phyloP scores from a whole-genome alignment of 2,888 invertebrate species.

The Zeuzera pyrina region DNA sequence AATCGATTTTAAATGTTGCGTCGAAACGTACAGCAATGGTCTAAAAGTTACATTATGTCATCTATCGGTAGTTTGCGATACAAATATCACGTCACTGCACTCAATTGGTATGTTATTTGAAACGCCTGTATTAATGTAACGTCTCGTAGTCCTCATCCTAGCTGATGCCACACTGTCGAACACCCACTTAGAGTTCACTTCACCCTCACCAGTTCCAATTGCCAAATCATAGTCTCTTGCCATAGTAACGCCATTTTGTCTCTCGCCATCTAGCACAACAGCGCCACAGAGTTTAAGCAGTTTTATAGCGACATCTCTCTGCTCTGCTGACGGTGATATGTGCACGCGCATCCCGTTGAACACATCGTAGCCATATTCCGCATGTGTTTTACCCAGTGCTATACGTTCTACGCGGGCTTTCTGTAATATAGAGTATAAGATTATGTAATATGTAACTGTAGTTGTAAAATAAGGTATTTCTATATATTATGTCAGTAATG shows the following conservation, averaged over 20 bases:
- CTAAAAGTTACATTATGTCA: no score
- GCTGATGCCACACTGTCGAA: conserved; percentile 52
- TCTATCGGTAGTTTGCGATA: neutral
- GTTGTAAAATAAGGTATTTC: no score
- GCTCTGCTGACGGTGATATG: conserved; percentile 28
- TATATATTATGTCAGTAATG: no score
- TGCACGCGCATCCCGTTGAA: conserved; percentile 43
- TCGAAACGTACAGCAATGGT: no score
- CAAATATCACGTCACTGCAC: neutral
- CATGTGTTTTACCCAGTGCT: conserved; percentile 31
- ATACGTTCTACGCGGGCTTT: conserved; percentile 51
- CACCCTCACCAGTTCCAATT: conserved; percentile 29
- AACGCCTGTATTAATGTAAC: conserved; percentile 29
- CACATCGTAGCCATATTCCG: conserved; percentile 50
- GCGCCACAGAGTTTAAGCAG: conserved; percentile 50
- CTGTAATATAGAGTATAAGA: conserved; percentile 29
- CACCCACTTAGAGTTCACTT: conserved; percentile 51
- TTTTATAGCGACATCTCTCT: conserved; percentile 32
- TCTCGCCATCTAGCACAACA: conserved; percentile 15
- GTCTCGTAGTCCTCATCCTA: conserved; percentile 40
- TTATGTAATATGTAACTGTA: no score
- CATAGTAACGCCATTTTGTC: conserved; percentile 15
- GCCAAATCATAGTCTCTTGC: conserved; percentile 28
- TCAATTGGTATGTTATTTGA: no score
- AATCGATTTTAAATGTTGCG: no score